Evolutionary conservation across 1,140 invertebrate species (phyloP).

Genomic region (Zaprionus vittiger): DNA sequence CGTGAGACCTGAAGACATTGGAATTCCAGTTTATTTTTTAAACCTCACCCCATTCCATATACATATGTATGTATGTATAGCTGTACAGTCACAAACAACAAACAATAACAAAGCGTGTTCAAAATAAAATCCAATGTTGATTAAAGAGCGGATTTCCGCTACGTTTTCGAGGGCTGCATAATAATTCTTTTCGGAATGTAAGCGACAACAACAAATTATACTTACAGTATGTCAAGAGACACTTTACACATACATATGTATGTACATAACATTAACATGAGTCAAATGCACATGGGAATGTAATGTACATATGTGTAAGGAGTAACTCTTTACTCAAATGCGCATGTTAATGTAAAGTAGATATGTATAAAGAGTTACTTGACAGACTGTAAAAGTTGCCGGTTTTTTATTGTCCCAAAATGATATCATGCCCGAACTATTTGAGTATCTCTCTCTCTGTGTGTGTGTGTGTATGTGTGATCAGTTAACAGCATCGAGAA

Average conservation of each 20-base stretch:
- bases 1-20: slow-evolving; percentile 4
- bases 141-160: slow-evolving; percentile 63
- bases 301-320: no score
- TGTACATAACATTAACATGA: no score
- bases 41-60: slow-evolving; percentile 14
- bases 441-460: not conserved
- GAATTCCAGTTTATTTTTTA: slow-evolving; percentile 18
- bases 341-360: no score
- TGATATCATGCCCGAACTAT: slow-evolving; percentile 34
- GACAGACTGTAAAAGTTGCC: slow-evolving; percentile 6
- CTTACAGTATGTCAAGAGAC: not conserved
- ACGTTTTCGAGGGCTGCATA: slow-evolving; percentile 6
- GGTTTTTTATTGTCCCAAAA: slow-evolving; percentile 30
- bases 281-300: no score
- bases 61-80: slow-evolving; percentile 4
- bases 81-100: slow-evolving; percentile 1
- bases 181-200: slow-evolving; percentile 2
- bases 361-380: no score
- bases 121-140: slow-evolving; percentile 51
- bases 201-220: slow-evolving; percentile 1
- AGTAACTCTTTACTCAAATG: no score
- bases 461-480: not conserved
- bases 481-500: slow-evolving; percentile 13
- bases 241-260: no score
- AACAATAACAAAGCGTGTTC: slow-evolving; percentile 10